These are phyloP conservation scores for Nymphalis c-album DNA, from an alignment of 2,888 invertebrate species.

Conservation along the genomic window DNA sequence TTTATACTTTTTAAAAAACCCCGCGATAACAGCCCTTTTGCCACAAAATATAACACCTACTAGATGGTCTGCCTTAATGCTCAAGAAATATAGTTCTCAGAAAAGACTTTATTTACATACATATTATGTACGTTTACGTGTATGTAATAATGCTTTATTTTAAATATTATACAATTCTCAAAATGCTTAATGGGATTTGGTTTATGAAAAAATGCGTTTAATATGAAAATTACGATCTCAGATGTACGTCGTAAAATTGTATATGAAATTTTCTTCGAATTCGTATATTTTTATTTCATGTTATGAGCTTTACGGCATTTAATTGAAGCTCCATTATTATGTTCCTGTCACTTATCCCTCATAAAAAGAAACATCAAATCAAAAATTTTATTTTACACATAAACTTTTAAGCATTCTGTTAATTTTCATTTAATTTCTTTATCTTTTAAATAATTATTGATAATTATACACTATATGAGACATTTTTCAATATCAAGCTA, in stretches of 20 bases:
- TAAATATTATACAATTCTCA: not conserved
- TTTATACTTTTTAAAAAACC: too few relatives aligned
- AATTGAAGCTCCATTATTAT: conserved; percentile 24
- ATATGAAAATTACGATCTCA: conserved; percentile 15
- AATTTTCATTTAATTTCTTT: not conserved
- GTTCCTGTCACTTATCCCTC: conserved; percentile 20
- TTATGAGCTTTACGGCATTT: conserved; percentile 35
- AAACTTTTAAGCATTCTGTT: conserved; percentile 10
- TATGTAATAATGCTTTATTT: not conserved
- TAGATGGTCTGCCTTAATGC: too few relatives aligned
- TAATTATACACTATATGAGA: too few relatives aligned
- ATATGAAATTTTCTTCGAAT: conserved; percentile 23
- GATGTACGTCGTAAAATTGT: conserved; percentile 27
- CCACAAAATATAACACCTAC: too few relatives aligned
- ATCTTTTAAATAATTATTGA: not conserved
- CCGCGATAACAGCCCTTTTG: too few relatives aligned
- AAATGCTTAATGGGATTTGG: not conserved
- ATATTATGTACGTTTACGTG: too few relatives aligned
- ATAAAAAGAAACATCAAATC: conserved; percentile 23
- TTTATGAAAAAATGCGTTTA: conserved; percentile 9
- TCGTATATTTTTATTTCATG: conserved; percentile 19
- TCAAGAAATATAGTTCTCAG: too few relatives aligned
- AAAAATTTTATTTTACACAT: conserved; percentile 10
- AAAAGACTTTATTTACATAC: too few relatives aligned
- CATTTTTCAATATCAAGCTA: not conserved